Conservation (phyloP, 2,888 invertebrate genomes). For the Scrobipalpa atriplicella region DNA sequence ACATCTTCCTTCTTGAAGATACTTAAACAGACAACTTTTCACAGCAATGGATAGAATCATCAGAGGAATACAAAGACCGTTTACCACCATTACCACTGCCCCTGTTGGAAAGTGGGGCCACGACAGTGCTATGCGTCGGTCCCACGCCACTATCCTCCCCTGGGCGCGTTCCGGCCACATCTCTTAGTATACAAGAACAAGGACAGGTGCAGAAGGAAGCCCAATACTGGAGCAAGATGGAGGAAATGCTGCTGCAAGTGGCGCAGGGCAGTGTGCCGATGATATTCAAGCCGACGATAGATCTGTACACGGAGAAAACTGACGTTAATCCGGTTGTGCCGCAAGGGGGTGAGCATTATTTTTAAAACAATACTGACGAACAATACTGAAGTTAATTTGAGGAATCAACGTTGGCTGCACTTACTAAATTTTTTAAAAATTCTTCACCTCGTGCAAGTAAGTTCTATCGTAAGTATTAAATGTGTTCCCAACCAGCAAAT, state of each 20-base stretch:
- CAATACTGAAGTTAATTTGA: too few relatives aligned
- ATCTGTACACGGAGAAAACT: constrained; percentile 86
- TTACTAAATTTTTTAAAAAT: too few relatives aligned
- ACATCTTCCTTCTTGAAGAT: not conserved
- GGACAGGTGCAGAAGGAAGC: constrained; percentile 52
- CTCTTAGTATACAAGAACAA: constrained; percentile 67
- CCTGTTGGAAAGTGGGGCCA: constrained; percentile 85
- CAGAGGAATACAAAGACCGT: constrained; percentile 58
- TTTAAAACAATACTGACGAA: not conserved
- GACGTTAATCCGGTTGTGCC: constrained; percentile 88
- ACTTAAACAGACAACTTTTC: constrained; percentile 25
- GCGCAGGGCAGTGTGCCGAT: constrained; percentile 86
- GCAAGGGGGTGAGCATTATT: constrained; percentile 82
- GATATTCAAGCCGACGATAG: constrained; percentile 90
- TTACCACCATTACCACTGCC: constrained; percentile 90
- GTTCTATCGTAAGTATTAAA: too few relatives aligned
- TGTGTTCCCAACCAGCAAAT: too few relatives aligned
- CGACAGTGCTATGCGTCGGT: constrained; percentile 87
- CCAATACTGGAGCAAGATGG: constrained; percentile 87
- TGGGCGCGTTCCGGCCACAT: constrained; percentile 80
- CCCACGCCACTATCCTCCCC: constrained; percentile 81
- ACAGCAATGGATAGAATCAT: constrained; percentile 76
- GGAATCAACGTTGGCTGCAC: too few relatives aligned
- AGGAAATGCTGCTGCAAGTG: constrained; percentile 89
- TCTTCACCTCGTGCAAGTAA: too few relatives aligned